A percentile compares a stretch with the other conserved stretches of the same genome.
These are phyloP conservation scores for Rhineura floridana DNA, from an alignment of 2,113 vertebrate genomes.

Conservation along the genomic window DNA sequence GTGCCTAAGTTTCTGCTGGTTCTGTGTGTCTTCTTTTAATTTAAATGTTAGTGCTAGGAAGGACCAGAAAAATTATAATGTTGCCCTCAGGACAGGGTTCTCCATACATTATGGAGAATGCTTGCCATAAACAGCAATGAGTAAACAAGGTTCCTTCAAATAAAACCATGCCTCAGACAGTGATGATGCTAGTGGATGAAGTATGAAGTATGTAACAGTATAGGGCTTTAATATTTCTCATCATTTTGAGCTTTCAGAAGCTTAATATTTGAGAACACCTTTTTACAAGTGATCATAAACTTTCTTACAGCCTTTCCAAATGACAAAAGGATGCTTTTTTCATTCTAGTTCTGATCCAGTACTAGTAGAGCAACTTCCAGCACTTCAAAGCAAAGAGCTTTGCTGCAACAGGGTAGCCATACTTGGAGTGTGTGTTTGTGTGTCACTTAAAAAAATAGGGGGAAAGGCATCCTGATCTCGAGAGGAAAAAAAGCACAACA, in stretches of 20 bases:
- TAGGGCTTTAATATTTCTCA: neutral
- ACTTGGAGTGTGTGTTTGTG: neutral
- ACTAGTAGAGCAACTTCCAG: neutral
- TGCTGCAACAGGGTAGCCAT: neutral
- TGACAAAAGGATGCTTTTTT: neutral
- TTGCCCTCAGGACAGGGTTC: neutral
- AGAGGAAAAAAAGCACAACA: neutral
- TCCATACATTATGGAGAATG: neutral
- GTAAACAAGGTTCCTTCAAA: neutral
- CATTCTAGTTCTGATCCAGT: neutral
- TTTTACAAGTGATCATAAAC: neutral
- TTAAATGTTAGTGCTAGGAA: neutral
- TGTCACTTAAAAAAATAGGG: neutral
- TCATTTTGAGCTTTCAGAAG: neutral
- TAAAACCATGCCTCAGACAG: neutral
- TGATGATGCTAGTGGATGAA: neutral
- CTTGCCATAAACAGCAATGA: neutral
- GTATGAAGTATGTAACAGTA: neutral
- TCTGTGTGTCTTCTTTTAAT: neutral
- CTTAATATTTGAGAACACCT: too few species aligned
- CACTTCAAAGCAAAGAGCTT: neutral
- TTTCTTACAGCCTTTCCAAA: neutral
- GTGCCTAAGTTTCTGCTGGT: neutral
- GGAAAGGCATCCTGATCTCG: neutral
- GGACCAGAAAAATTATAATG: neutral